These are phyloP conservation scores for Lithobates sylvaticus DNA, from an alignment of 2,797 vertebrate species.

Conservation along the genomic window DNA sequence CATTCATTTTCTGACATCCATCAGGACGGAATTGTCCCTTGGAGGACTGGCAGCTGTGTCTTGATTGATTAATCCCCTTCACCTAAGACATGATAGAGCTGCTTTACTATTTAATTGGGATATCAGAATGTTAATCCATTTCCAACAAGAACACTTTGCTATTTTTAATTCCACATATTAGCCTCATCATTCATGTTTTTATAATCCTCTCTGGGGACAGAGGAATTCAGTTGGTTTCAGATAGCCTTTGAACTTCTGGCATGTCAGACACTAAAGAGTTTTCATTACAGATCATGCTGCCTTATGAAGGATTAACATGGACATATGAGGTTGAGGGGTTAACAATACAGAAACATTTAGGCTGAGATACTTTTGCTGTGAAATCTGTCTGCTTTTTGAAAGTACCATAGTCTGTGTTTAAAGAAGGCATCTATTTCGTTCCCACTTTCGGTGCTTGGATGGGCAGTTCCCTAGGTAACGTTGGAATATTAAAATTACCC, in stretches of 20 bases:
- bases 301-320: constrained; percentile 14
- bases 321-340: not conserved
- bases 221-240: constrained; percentile 39
- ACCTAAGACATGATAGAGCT: constrained; percentile 59
- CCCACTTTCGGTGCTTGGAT: too few species aligned
- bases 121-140: constrained; percentile 62
- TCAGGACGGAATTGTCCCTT: constrained; percentile 45
- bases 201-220: constrained; percentile 26
- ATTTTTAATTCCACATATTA: constrained; percentile 53
- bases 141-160: constrained; percentile 42
- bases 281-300: constrained; percentile 22
- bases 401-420: too few species aligned
- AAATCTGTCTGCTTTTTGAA: too few species aligned
- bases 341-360: not conserved
- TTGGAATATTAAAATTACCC: too few species aligned
- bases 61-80: constrained; percentile 60
- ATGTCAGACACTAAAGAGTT: constrained; percentile 38
- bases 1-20: constrained; percentile 36
- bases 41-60: constrained; percentile 52
- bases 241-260: constrained; percentile 54
- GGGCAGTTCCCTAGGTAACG: too few species aligned
- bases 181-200: constrained; percentile 45
- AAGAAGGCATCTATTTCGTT: too few species aligned
- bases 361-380: not conserved
- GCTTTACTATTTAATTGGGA: constrained; percentile 55